Conservation (phyloP, 2,888 invertebrate genomes). For the Cataglyphis livida region DNA sequence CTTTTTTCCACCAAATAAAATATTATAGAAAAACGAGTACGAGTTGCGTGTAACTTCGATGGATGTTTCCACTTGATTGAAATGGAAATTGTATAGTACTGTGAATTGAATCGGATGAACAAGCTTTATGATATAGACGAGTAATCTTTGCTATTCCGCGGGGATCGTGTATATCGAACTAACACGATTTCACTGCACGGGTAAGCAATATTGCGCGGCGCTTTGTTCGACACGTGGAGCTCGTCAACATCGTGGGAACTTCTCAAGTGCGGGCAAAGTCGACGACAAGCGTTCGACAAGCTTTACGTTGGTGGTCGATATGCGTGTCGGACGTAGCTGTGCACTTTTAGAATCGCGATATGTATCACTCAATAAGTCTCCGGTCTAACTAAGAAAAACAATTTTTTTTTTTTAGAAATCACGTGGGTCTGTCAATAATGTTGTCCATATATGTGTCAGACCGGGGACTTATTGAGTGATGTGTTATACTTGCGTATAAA, state of each 20-base stretch:
- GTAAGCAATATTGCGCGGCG: background rate
- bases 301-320: slow-evolving; percentile 29
- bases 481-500: background rate
- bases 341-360: slow-evolving; percentile 28
- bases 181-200: background rate
- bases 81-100: background rate
- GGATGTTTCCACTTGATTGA: slow-evolving; percentile 19
- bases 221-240: slow-evolving; percentile 19
- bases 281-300: slow-evolving; percentile 27
- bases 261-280: slow-evolving; percentile 42
- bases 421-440: too few species aligned
- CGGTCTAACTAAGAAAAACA: too few species aligned
- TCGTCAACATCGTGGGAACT: slow-evolving; percentile 35
- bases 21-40: background rate
- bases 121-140: background rate
- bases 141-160: slow-evolving; percentile 16
- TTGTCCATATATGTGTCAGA: too few species aligned
- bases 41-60: background rate
- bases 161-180: background rate
- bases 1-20: background rate
- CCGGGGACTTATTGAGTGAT: too few species aligned
- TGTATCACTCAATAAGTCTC: background rate
- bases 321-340: slow-evolving; percentile 5
- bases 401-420: too few species aligned
- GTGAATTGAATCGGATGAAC: background rate